Percentiles rank a stretch among this genome's conserved stretches.
Evolutionary conservation across 23 tunicate species (phyloP).

Genomic region (Phallusia fumigata): DNA sequence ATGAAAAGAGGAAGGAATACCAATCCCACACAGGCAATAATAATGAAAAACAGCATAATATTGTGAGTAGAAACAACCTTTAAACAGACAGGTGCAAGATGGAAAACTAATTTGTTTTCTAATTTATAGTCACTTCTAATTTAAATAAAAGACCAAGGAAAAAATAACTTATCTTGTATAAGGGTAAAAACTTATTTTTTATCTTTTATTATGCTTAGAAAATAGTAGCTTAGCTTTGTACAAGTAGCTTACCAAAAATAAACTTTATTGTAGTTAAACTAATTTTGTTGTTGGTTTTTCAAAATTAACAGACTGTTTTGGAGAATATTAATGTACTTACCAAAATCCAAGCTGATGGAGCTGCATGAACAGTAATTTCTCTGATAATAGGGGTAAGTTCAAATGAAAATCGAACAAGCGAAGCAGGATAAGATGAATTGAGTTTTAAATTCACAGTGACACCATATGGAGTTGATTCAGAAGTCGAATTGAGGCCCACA

Average conservation of each 20-base stretch:
- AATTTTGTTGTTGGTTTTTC: too few species aligned
- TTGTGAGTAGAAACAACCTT: too few species aligned
- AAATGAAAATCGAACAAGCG: constrained; percentile 44
- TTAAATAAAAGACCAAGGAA: too few species aligned
- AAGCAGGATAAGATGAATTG: constrained; percentile 12
- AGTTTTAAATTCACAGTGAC: not conserved
- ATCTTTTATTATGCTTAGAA: too few species aligned
- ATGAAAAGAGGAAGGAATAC: not conserved
- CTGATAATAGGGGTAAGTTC: constrained; percentile 48
- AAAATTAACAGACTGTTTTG: not conserved
- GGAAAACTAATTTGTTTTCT: too few species aligned
- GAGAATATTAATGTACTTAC: constrained; percentile 12
- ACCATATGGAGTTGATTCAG: not conserved
- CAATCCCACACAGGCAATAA: not conserved
- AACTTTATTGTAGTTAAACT: too few species aligned
- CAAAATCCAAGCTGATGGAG: constrained; percentile 22
- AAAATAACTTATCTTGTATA: too few species aligned
- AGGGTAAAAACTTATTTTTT: too few species aligned
- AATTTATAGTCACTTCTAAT: too few species aligned
- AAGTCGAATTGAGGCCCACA: not conserved
- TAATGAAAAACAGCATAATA: not conserved
- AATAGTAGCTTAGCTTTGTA: too few species aligned
- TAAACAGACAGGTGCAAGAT: too few species aligned
- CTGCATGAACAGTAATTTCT: constrained; percentile 41
- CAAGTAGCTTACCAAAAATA: too few species aligned